Percentiles rank a stretch among this genome's conserved stretches.
Evolutionary conservation across 2,113 vertebrate species (phyloP).

Genomic region (Oncorhynchus keta): DNA sequence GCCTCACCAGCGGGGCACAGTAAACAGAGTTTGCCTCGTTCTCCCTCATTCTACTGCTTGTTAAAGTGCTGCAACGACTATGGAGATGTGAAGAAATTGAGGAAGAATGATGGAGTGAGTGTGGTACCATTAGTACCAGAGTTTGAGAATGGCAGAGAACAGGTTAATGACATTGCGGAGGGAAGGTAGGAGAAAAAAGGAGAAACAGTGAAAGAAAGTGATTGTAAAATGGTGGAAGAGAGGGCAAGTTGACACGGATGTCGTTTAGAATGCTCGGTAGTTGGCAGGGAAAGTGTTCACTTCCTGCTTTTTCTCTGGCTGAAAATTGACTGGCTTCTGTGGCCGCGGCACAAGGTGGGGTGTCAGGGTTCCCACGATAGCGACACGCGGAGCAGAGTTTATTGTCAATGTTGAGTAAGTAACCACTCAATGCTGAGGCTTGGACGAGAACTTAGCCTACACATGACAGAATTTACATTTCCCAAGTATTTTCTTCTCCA

Average conservation of each 20-base stretch:
- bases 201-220: not conserved
- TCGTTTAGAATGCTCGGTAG: constrained; percentile 31
- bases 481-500: no score
- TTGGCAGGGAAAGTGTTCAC: constrained; percentile 44
- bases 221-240: not conserved
- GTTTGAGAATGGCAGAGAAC: not conserved
- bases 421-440: no score
- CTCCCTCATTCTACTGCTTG: constrained; percentile 18
- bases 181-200: not conserved
- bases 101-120: not conserved
- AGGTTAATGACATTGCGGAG: not conserved
- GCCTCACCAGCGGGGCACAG: constrained; percentile 37
- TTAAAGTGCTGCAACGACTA: not conserved
- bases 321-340: constrained; percentile 47
- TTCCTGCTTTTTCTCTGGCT: constrained; percentile 58
- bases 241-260: constrained; percentile 27
- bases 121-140: not conserved
- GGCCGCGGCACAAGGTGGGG: constrained; percentile 14
- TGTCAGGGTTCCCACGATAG: constrained; percentile 11
- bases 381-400: not conserved
- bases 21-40: constrained; percentile 31
- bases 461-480: not conserved
- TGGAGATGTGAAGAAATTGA: not conserved
- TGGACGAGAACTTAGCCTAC: not conserved
- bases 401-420: not conserved